Evolutionary conservation across 1,140 invertebrate species (phyloP).

Genomic region (Rhyzopertha dominica): DNA sequence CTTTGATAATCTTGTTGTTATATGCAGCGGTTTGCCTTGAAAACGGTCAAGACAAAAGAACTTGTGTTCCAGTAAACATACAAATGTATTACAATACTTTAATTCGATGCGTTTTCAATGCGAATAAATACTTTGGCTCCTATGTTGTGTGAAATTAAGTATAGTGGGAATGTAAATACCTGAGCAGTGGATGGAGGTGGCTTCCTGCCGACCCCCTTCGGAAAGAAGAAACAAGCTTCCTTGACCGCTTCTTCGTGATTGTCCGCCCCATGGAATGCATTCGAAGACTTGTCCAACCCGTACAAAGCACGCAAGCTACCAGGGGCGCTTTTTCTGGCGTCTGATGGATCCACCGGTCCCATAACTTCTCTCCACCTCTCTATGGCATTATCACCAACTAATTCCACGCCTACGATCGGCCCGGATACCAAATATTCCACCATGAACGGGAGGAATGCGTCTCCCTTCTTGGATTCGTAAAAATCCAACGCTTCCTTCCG

Average conservation of each 20-base stretch:
- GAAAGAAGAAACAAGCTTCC: constrained; percentile 39
- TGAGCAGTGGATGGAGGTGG: constrained; percentile 55
- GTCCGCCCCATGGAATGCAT: constrained; percentile 68
- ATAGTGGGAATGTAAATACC: no score
- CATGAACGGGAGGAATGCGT: constrained; percentile 39
- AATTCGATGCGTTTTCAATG: no score
- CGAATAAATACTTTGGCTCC: no score
- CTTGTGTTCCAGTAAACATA: no score
- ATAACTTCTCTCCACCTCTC: constrained; percentile 55
- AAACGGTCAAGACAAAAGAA: no score
- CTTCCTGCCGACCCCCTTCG: constrained; percentile 36
- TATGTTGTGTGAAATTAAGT: no score
- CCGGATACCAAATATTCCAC: constrained; percentile 58
- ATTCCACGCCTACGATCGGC: constrained; percentile 59
- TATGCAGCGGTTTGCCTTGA: no score
- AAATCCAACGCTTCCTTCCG: constrained; percentile 53
- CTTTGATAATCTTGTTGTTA: no score
- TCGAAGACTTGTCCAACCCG: constrained; percentile 64
- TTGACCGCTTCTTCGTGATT: constrained; percentile 52
- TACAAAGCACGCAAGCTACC: constrained; percentile 64
- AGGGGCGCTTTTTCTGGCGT: constrained; percentile 54
- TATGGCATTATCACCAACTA: constrained; percentile 60
- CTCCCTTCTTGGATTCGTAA: constrained; percentile 50
- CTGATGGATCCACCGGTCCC: constrained; percentile 62
- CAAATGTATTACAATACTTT: no score